These are phyloP conservation scores for Channa maculata DNA, from an alignment of 2,113 vertebrate species.

Conservation along the genomic window DNA sequence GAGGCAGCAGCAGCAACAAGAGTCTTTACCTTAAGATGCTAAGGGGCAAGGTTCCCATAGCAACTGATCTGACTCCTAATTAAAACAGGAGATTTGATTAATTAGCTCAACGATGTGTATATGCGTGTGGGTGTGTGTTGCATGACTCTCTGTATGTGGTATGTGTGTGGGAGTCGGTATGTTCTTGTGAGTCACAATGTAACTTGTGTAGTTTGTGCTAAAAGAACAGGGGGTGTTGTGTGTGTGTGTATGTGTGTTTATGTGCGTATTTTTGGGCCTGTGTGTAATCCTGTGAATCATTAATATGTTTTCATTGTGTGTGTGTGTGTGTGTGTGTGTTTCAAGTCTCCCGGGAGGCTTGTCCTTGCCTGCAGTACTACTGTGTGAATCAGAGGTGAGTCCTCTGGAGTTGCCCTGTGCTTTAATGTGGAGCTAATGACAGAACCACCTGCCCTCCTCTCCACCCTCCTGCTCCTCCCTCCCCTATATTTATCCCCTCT, in stretches of 20 bases:
- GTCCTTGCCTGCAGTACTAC: slow-evolving; percentile 75
- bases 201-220: slow-evolving; percentile 40
- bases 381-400: slow-evolving; percentile 80
- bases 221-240: slow-evolving; percentile 62
- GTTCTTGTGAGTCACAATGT: slow-evolving; percentile 64
- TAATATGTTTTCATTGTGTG: slow-evolving; percentile 37
- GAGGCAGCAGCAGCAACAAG: slow-evolving; percentile 32
- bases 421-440: slow-evolving; percentile 80
- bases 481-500: slow-evolving; percentile 6
- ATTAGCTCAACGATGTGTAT: slow-evolving; percentile 66
- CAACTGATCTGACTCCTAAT: slow-evolving; percentile 82
- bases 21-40: slow-evolving; percentile 72
- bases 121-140: slow-evolving; percentile 32
- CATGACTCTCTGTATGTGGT: slow-evolving; percentile 38
- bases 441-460: slow-evolving; percentile 67
- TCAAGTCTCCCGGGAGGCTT: slow-evolving; percentile 67
- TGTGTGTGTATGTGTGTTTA: slow-evolving; percentile 7
- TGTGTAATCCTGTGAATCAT: slow-evolving; percentile 70
- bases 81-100: slow-evolving; percentile 81
- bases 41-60: slow-evolving; percentile 78
- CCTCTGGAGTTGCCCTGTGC: slow-evolving; percentile 74
- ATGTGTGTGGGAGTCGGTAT: slow-evolving; percentile 55
- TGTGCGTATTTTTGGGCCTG: slow-evolving; percentile 36
- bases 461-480: background rate
- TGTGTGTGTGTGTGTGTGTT: slow-evolving; percentile 46